These are phyloP conservation scores for Manis crassicaudata DNA, from an alignment of 2,797 vertebrate genomes.

Conservation along the genomic window DNA sequence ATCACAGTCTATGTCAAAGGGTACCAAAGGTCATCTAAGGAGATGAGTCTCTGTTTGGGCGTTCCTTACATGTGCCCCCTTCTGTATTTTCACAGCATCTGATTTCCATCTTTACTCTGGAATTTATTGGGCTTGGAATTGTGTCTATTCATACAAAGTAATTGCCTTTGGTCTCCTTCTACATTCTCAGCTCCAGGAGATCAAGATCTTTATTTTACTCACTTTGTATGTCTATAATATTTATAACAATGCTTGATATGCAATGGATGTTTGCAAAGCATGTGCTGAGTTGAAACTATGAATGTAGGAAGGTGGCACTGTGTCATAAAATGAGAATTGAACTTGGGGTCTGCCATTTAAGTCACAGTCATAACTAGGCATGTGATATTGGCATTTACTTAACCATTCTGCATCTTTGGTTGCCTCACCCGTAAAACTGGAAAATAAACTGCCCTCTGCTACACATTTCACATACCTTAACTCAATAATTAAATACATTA, in stretches of 20 bases:
- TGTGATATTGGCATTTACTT: not conserved
- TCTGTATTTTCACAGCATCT: not conserved
- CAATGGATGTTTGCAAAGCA: not conserved
- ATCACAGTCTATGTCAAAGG: not conserved
- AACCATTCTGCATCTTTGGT: not conserved
- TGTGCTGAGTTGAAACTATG: not conserved
- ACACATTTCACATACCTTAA: slow-evolving; percentile 36
- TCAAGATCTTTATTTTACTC: slow-evolving; percentile 6
- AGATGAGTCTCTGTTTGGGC: not conserved
- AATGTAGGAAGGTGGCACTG: not conserved
- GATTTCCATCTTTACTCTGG: not conserved
- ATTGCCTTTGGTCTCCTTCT: not conserved
- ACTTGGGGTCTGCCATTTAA: not conserved
- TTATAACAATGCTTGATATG: not conserved
- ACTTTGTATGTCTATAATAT: not conserved
- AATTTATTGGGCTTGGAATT: not conserved
- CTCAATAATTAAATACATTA: slow-evolving; percentile 25
- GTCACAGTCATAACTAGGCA: not conserved
- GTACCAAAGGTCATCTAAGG: not conserved
- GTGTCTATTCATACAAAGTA: not conserved
- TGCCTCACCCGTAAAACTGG: slow-evolving; percentile 9
- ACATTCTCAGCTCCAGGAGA: not conserved
- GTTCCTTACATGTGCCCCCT: not conserved
- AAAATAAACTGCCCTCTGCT: slow-evolving; percentile 26
- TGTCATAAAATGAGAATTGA: not conserved